Evolutionary conservation across 1,140 invertebrate genomes (phyloP).

Genomic region (Akabosia matsudoensis): DNA sequence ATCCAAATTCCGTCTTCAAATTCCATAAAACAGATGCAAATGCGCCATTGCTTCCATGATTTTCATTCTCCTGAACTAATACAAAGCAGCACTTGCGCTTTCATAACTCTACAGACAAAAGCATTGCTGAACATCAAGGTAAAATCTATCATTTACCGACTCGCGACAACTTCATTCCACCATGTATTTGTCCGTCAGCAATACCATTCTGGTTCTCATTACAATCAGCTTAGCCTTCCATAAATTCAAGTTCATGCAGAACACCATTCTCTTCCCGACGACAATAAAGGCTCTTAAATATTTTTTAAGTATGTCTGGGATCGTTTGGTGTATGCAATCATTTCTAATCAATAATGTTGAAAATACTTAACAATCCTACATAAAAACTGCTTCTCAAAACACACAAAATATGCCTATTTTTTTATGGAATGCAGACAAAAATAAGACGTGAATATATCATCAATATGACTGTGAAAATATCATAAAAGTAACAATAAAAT

Average conservation of each 20-base stretch:
- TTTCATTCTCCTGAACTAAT: too few species aligned
- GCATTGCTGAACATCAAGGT: neutral
- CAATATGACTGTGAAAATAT: too few species aligned
- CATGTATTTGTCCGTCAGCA: too few species aligned
- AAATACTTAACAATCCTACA: neutral
- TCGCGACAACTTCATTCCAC: too few species aligned
- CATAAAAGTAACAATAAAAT: too few species aligned
- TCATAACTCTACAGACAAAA: neutral
- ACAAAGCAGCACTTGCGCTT: neutral
- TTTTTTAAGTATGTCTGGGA: slow-evolving; percentile 1
- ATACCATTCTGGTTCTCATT: neutral
- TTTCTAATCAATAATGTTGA: neutral
- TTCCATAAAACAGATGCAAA: too few species aligned
- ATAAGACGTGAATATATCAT: too few species aligned
- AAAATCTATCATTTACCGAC: neutral
- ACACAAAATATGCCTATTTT: too few species aligned
- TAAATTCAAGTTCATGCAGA: slow-evolving; percentile 13
- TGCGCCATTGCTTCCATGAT: too few species aligned
- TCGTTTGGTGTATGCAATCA: neutral
- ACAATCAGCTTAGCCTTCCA: neutral
- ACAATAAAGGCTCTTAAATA: neutral
- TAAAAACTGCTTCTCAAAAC: neutral
- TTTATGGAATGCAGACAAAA: too few species aligned
- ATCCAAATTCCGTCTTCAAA: too few species aligned
- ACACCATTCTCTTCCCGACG: slow-evolving; percentile 7